These are phyloP conservation scores for Dicentrarchus labrax DNA, from an alignment of 2,113 vertebrate species.

Conservation along the genomic window DNA sequence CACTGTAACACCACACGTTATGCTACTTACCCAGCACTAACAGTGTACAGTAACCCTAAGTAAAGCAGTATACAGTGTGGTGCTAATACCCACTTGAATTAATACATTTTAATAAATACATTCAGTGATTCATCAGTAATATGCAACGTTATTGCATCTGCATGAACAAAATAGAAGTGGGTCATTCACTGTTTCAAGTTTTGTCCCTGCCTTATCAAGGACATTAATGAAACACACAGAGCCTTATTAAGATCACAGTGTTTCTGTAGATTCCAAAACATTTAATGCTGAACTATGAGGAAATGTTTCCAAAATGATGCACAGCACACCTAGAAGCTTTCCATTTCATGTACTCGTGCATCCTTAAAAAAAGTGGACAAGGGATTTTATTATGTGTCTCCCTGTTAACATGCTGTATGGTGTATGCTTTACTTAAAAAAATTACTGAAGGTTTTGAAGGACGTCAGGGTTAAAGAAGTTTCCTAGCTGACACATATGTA, in stretches of 20 bases:
- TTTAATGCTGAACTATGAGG: background rate
- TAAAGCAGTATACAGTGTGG: background rate
- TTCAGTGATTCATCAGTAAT: background rate
- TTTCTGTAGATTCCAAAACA: no score
- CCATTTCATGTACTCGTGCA: background rate
- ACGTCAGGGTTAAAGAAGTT: background rate
- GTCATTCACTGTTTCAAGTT: background rate
- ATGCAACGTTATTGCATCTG: background rate
- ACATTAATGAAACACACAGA: background rate
- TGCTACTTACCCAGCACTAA: background rate
- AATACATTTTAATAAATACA: background rate
- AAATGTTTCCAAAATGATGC: background rate
- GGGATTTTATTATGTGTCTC: background rate
- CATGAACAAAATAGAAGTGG: background rate
- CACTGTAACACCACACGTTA: conserved; percentile 3
- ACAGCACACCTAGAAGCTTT: background rate
- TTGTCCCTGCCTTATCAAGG: background rate
- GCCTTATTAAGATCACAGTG: background rate
- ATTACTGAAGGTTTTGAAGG: no score
- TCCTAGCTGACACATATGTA: background rate
- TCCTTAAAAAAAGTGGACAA: background rate
- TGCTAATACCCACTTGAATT: background rate
- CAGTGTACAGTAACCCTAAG: background rate
- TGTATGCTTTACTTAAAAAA: no score
- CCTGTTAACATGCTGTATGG: background rate